Base-by-base conservation (phyloP, 1,140 invertebrate species). In the Heterodera schachtii region DNA sequence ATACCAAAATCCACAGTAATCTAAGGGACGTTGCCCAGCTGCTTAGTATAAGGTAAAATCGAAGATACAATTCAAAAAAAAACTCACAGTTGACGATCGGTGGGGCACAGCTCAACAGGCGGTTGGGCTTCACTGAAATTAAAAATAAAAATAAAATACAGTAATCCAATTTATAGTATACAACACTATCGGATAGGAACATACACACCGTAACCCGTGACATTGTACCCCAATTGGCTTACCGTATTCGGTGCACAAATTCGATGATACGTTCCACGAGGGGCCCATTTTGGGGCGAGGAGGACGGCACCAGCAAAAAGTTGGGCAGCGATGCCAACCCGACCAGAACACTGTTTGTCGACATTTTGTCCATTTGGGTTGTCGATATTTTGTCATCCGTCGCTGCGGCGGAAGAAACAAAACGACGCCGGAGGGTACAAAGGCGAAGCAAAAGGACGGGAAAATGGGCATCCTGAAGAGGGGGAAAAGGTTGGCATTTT, bases 191-290 rank as follows among this genome's bases (percentile, higher is more conserved):
- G 31, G 31, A 31, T 31, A 31, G 31, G 31, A 31, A 31, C 31
- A 31, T 31, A 31, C 31, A 31, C 31, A 31, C 31, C 31, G 31
- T 31, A 31, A 31, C 31, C 31, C 31, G 31, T 31, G 31, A 31
- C 31, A 31, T 0, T 31, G 31, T 31, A 31, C 1, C 52, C 46
- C 69, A n/a, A 78, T 66, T 64, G 52, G 19, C 44, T 31, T 69
- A 78, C 77, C 77, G 52, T 64, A 78, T 78, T 78, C 77, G 52
- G 47, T 69, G 66, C 21, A 78, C 70, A 70, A 78, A 78, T 78
- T 78, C 77, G 47, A 78, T 31, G 19, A 70, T 64, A 13, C 64
- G 70, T 69, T 78, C 77, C 16, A 52, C 41, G n/a, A 78, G 16
- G 8, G 21, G 49, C 21, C 69, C 69, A 46, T 71, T 71, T 19